A percentile compares a stretch with the other conserved stretches of the same genome.
Conservation (phyloP, 2,113 vertebrate genomes). For the Camelus dromedarius region DNA sequence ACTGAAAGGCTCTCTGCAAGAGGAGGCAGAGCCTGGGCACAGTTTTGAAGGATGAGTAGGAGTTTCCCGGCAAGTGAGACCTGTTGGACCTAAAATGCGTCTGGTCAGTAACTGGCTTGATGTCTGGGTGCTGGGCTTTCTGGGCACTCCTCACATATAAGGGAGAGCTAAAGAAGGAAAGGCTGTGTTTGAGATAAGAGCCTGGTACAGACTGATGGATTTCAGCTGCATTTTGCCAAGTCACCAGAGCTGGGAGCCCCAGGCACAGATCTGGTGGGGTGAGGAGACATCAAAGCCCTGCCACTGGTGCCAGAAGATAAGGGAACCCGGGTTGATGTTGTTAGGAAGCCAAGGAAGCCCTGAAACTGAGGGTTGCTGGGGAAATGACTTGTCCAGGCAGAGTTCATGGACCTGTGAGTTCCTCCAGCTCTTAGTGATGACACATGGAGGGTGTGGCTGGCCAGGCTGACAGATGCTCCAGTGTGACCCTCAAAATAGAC, state of each 20-base stretch:
- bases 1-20: neutral
- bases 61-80: neutral
- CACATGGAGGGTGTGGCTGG: slow-evolving; percentile 76
- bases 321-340: neutral
- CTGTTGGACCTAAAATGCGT: neutral
- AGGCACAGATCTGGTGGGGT: slow-evolving; percentile 28
- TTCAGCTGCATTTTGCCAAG: slow-evolving; percentile 59
- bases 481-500: slow-evolving; percentile 84
- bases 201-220: neutral
- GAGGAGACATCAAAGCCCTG: slow-evolving; percentile 36
- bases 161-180: neutral
- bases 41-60: neutral
- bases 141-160: neutral
- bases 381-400: neutral
- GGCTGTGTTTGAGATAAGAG: neutral
- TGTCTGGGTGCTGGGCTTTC: neutral
- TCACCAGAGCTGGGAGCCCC: slow-evolving; percentile 59
- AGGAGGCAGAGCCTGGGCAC: neutral
- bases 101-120: slow-evolving; percentile 5
- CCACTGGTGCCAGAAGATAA: slow-evolving; percentile 71
- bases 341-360: slow-evolving; percentile 34
- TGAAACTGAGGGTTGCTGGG: neutral
- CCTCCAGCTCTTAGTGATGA: slow-evolving; percentile 71
- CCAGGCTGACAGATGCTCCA: slow-evolving; percentile 77
- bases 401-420: slow-evolving; percentile 59